Conservation (phyloP, 2,888 invertebrate species). For the Chydorus sphaericus region DNA sequence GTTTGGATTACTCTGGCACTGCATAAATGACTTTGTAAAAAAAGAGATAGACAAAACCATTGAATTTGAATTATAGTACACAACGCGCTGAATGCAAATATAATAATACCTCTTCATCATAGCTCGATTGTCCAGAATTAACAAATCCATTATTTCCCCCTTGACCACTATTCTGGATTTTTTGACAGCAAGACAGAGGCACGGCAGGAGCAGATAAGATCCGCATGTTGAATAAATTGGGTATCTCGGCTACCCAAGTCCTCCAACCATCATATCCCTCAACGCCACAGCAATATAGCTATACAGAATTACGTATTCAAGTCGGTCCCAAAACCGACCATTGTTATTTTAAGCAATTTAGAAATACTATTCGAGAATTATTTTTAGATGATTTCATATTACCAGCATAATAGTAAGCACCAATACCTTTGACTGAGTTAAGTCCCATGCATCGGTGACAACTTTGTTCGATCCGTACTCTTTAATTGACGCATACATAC, state of each 20-base stretch:
- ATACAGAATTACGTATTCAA: too few relatives aligned
- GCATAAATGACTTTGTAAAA: conserved; percentile 26
- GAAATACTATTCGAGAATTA: too few relatives aligned
- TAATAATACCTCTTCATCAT: not conserved
- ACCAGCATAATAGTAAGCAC: too few relatives aligned
- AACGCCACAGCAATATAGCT: conserved; percentile 73
- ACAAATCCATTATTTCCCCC: not conserved
- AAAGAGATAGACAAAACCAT: not conserved
- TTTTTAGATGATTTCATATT: too few relatives aligned
- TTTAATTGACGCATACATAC: conserved; percentile 60
- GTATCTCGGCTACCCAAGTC: conserved; percentile 45
- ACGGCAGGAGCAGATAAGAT: too few relatives aligned
- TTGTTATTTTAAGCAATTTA: too few relatives aligned
- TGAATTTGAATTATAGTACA: not conserved
- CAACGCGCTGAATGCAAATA: too few relatives aligned
- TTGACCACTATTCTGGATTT: not conserved
- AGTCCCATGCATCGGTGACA: conserved; percentile 72
- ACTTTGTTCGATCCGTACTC: conserved; percentile 52
- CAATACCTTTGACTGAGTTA: conserved; percentile 61
- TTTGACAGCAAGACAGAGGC: conserved; percentile 23
- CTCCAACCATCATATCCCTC: conserved; percentile 49
- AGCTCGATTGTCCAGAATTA: not conserved
- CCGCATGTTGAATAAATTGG: conserved; percentile 14
- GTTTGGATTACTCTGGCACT: conserved; percentile 42
- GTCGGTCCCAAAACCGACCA: too few relatives aligned